Percentiles rank a stretch among this genome's conserved stretches.
These are phyloP conservation scores for Dinomys branickii DNA, from an alignment of 2,113 vertebrate genomes.

Conservation along the genomic window DNA sequence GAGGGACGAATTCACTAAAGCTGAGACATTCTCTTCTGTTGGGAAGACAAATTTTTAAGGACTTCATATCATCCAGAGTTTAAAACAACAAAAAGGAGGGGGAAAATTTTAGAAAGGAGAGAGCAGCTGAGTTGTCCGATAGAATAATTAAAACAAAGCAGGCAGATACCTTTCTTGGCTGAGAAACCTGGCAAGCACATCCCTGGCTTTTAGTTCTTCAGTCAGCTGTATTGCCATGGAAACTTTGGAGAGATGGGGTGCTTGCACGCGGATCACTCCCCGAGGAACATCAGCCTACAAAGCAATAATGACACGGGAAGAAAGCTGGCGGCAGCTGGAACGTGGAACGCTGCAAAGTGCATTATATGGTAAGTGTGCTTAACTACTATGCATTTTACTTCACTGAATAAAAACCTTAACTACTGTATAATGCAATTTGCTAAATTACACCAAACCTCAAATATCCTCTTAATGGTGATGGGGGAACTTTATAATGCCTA, in stretches of 20 bases:
- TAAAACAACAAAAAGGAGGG: not conserved
- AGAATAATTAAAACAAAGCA: conserved; percentile 60
- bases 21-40: not conserved
- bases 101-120: too few species aligned
- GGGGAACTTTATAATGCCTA: conserved; percentile 78
- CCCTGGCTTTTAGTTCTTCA: conserved; percentile 93
- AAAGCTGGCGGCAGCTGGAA: conserved; percentile 83
- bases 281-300: conserved; percentile 90
- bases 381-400: conserved; percentile 74
- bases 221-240: conserved; percentile 98
- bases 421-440: conserved; percentile 81
- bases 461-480: conserved; percentile 79
- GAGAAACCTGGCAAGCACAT: conserved; percentile 95
- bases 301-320: conserved; percentile 85
- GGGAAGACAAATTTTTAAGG: not conserved
- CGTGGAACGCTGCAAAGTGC: conserved; percentile 72
- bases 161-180: conserved; percentile 93
- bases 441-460: conserved; percentile 81
- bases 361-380: conserved; percentile 76
- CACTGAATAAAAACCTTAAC: conserved; percentile 80
- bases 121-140: conserved; percentile 9
- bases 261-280: conserved; percentile 96
- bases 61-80: not conserved
- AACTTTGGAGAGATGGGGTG: conserved; percentile 96
- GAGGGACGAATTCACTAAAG: not conserved